phyloP scores from a whole-genome alignment of 2,797 vertebrate species.

The Pitangus sulphuratus region DNA sequence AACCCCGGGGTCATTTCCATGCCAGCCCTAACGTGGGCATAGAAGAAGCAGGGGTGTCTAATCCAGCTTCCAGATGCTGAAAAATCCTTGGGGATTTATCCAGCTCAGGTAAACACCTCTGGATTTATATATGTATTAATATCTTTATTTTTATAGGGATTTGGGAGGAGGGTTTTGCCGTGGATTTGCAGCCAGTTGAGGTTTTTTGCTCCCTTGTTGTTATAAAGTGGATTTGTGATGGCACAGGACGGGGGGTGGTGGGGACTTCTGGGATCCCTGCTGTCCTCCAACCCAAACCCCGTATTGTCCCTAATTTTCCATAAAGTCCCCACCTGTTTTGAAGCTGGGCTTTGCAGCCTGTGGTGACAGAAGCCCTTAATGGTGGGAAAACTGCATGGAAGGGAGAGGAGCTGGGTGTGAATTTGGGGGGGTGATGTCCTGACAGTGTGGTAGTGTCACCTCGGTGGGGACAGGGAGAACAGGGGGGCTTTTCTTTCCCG shows the following conservation, averaged over 20 bases:
- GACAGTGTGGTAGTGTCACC: not conserved
- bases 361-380: no score
- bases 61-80: not conserved
- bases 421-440: not conserved
- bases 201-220: not conserved
- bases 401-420: not conserved
- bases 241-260: accelerated
- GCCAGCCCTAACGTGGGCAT: not conserved
- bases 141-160: accelerated
- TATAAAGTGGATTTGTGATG: not conserved
- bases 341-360: not conserved
- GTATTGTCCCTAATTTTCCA: not conserved
- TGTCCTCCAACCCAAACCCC: not conserved
- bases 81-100: not conserved
- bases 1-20: accelerated
- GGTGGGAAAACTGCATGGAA: accelerated
- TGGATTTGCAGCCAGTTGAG: not conserved
- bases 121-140: not conserved
- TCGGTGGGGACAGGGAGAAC: not conserved
- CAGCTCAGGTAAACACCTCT: conserved; percentile 4
- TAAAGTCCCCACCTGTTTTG: not conserved
- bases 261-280: accelerated
- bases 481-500: not conserved
- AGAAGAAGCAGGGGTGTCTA: not conserved
- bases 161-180: not conserved